Evolutionary conservation across 2,113 vertebrate species (phyloP).

Genomic region (Zeus faber): DNA sequence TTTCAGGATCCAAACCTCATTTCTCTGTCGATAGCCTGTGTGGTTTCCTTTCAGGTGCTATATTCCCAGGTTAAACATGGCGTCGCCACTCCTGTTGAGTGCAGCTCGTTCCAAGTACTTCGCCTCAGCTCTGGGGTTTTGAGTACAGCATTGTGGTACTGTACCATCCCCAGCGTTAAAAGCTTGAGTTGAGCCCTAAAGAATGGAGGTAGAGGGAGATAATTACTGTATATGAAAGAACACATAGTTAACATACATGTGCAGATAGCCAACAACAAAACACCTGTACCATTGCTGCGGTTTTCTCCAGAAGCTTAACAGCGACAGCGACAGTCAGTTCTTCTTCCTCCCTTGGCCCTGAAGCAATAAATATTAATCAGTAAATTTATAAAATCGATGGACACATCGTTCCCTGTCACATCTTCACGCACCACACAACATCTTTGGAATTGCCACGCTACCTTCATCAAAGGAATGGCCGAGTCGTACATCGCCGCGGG

Average conservation of each 20-base stretch:
- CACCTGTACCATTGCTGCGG: slow-evolving; percentile 77
- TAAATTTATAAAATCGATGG: background rate
- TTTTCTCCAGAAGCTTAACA: slow-evolving; percentile 85
- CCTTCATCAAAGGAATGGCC: slow-evolving; percentile 88
- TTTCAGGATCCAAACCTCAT: slow-evolving; percentile 81
- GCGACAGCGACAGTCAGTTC: slow-evolving; percentile 82
- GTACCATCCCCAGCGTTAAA: slow-evolving; percentile 91
- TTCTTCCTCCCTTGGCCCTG: slow-evolving; percentile 88
- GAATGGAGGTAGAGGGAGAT: slow-evolving; percentile 41
- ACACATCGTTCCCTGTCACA: background rate
- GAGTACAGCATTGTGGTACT: slow-evolving; percentile 85
- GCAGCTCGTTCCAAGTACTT: slow-evolving; percentile 85
- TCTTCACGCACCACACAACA: no score
- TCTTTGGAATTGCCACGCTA: no score
- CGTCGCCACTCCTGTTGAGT: slow-evolving; percentile 81
- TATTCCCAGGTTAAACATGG: slow-evolving; percentile 85
- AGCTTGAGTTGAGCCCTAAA: slow-evolving; percentile 85
- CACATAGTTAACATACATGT: slow-evolving; percentile 21
- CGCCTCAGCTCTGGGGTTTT: slow-evolving; percentile 77
- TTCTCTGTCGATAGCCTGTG: slow-evolving; percentile 70
- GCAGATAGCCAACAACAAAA: slow-evolving; percentile 19
- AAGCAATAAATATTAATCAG: slow-evolving; percentile 47
- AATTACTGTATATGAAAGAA: background rate
- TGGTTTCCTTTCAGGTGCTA: slow-evolving; percentile 79
- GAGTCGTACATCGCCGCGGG: slow-evolving; percentile 86